These are phyloP conservation scores for Frieseomelitta varia DNA, from an alignment of 1,140 invertebrate species.

Conservation along the genomic window DNA sequence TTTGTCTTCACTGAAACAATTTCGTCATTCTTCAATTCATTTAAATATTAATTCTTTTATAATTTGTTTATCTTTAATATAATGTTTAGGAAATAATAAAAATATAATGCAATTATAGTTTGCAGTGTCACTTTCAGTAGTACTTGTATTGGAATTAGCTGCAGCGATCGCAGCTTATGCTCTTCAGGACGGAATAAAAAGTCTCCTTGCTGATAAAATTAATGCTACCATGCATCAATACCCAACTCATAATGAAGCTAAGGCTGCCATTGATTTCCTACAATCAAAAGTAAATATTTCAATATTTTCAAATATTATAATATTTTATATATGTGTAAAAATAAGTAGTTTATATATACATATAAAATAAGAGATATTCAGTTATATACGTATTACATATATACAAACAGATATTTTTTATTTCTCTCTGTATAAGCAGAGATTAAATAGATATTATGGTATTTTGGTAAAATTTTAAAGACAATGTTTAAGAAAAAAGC, in stretches of 20 bases:
- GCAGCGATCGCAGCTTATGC: slow-evolving; percentile 91
- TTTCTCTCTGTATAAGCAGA: neutral
- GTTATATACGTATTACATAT: no score
- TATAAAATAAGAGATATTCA: no score
- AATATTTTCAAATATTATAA: neutral
- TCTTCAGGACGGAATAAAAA: slow-evolving; percentile 85
- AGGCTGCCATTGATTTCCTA: slow-evolving; percentile 85
- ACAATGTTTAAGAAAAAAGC: neutral
- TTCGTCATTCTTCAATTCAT: neutral
- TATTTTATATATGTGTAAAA: neutral
- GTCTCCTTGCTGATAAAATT: slow-evolving; percentile 84
- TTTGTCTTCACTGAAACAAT: neutral
- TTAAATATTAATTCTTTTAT: neutral
- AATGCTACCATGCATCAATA: slow-evolving; percentile 84
- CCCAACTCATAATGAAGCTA: slow-evolving; percentile 79
- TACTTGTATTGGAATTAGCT: slow-evolving; percentile 91
- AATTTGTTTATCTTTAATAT: neutral
- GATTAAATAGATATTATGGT: neutral
- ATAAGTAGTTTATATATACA: neutral
- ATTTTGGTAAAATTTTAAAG: neutral
- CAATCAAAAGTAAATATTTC: slow-evolving; percentile 84
- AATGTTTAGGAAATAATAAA: slow-evolving; percentile 3
- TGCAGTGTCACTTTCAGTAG: slow-evolving; percentile 88
- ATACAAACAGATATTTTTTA: neutral
- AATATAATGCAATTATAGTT: slow-evolving; percentile 84